Percentiles rank a stretch among this genome's conserved stretches.
Conservation (phyloP, 1,140 invertebrate species). For the Schlechtendalia chinensis region DNA sequence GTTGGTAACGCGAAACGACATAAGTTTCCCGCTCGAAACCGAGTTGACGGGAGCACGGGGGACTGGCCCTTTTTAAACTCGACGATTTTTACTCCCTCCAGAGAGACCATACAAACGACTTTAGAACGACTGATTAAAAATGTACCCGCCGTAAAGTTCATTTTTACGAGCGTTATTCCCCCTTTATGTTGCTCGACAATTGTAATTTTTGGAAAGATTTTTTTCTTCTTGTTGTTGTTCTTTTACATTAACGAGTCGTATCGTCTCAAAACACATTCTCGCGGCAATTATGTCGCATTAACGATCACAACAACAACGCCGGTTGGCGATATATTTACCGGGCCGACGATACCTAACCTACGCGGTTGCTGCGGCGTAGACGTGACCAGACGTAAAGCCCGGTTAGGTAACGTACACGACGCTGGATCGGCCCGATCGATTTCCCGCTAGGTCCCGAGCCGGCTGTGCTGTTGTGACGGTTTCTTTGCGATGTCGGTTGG, state of each 20-base stretch:
- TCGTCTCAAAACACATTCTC: not conserved
- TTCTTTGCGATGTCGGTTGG: too few species aligned
- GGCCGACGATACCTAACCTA: too few species aligned
- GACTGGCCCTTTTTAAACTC: constrained; percentile 6
- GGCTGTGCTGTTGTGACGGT: too few species aligned
- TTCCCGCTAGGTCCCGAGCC: too few species aligned
- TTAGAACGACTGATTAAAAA: constrained; percentile 42
- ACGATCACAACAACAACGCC: too few species aligned
- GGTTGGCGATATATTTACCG: too few species aligned
- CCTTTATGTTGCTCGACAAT: not conserved
- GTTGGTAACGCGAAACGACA: constrained; percentile 35
- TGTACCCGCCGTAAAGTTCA: constrained; percentile 36
- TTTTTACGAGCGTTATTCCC: constrained; percentile 40
- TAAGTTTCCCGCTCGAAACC: constrained; percentile 26
- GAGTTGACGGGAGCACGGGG: not conserved
- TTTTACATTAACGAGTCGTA: not conserved
- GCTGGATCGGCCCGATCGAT: too few species aligned
- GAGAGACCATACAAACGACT: constrained; percentile 28
- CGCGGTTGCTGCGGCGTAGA: too few species aligned
- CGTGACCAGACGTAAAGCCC: too few species aligned
- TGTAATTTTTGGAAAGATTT: constrained; percentile 24
- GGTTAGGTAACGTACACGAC: too few species aligned
- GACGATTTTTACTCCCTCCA: constrained; percentile 23
- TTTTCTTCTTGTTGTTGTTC: too few species aligned
- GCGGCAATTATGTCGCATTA: too few species aligned